These are phyloP conservation scores for Drosophila phalerata DNA, from an alignment of 2,888 invertebrate species.

Conservation along the genomic window DNA sequence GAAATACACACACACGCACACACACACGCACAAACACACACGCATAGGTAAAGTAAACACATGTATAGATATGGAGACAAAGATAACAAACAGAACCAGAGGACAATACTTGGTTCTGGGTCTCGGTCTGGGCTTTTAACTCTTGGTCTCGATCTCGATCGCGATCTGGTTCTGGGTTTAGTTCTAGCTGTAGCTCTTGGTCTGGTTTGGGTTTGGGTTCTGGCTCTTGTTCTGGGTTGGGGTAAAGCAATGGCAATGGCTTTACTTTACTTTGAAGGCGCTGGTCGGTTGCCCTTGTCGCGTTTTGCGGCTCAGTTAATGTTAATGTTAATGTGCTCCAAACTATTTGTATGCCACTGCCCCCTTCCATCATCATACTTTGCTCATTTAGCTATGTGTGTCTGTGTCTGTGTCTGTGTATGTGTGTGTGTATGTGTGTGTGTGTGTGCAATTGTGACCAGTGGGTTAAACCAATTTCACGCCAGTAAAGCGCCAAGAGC, in stretches of 20 bases:
- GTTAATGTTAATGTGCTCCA: slow-evolving; percentile 81
- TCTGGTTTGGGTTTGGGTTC: not conserved
- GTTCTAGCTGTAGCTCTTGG: not conserved
- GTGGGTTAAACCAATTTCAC: slow-evolving; percentile 84
- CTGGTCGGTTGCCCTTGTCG: slow-evolving; percentile 74
- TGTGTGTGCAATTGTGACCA: slow-evolving; percentile 80
- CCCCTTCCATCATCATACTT: not conserved
- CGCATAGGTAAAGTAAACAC: slow-evolving; percentile 47
- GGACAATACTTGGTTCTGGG: slow-evolving; percentile 37
- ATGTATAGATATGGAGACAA: slow-evolving; percentile 75
- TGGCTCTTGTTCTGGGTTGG: slow-evolving; percentile 3
- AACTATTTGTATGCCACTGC: slow-evolving; percentile 59
- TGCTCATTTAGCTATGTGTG: slow-evolving; percentile 20
- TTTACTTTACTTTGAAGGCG: slow-evolving; percentile 39
- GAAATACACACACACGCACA: slow-evolving; percentile 21
- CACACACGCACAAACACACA: slow-evolving; percentile 16
- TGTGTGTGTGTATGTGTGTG: slow-evolving; percentile 60
- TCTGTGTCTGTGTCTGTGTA: slow-evolving; percentile 68
- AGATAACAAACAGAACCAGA: slow-evolving; percentile 56
- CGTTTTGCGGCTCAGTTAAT: slow-evolving; percentile 80
- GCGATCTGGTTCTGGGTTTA: slow-evolving; percentile 36
- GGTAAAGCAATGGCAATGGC: slow-evolving; percentile 3
- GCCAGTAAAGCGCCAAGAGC: slow-evolving; percentile 79
- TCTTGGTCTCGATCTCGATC: slow-evolving; percentile 21
- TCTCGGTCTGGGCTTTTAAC: slow-evolving; percentile 16